Conservation (phyloP, 2,888 invertebrate species). For the Pristionchus japonicus region DNA sequence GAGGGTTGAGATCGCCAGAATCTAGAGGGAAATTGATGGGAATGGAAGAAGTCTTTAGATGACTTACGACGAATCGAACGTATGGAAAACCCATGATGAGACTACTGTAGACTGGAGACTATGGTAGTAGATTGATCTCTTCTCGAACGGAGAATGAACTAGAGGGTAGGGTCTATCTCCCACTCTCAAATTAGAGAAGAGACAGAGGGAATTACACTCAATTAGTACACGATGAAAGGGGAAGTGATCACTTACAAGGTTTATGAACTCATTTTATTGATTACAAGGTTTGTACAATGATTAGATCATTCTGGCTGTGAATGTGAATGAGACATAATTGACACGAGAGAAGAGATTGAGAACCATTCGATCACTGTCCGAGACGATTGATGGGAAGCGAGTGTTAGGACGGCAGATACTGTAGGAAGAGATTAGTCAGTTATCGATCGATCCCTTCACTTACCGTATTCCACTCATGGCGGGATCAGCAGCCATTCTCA, state of each 20-base stretch:
- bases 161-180: neutral
- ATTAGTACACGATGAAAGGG: neutral
- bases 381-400: neutral
- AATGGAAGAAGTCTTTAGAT: neutral
- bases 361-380: constrained; percentile 33
- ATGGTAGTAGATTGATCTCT: neutral
- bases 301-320: constrained; percentile 32
- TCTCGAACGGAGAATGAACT: neutral
- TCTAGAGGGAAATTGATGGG: neutral
- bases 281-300: constrained; percentile 5
- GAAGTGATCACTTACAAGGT: neutral
- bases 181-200: neutral
- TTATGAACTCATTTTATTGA: constrained; percentile 7
- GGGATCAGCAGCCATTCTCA: constrained; percentile 8
- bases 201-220: neutral
- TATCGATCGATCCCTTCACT: neutral
- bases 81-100: neutral
- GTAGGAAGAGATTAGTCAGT: neutral
- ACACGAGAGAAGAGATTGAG: constrained; percentile 31
- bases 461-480: constrained; percentile 42
- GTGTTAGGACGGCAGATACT: constrained; percentile 43
- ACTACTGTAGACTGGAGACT: neutral
- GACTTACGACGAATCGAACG: neutral
- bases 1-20: constrained; percentile 1
- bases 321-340: constrained; percentile 36